Evolutionary conservation across 35 echinoderm and acorn worm species (phyloP).

Genomic region (Strongylocentrotus purpuratus): DNA sequence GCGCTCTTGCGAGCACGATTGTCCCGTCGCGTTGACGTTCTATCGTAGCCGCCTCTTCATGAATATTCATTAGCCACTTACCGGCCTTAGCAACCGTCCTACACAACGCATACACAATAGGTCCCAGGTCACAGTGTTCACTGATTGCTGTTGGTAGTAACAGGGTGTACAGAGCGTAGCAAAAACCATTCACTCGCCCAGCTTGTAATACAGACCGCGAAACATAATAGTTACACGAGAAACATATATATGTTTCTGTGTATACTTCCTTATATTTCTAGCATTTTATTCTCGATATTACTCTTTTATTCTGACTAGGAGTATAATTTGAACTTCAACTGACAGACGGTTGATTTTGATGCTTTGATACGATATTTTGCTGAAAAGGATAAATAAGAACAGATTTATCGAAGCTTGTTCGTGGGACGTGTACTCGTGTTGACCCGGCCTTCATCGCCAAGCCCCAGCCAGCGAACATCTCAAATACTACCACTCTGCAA

Average conservation of each 20-base stretch:
- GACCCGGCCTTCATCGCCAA: background rate
- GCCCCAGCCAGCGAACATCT: background rate
- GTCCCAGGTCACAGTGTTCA: background rate
- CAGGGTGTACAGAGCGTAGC: slow-evolving; percentile 25
- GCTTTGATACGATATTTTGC: background rate
- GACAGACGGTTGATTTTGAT: background rate
- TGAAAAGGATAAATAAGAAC: background rate
- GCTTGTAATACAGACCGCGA: background rate
- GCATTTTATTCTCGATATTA: background rate
- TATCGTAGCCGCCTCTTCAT: background rate
- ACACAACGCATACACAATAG: slow-evolving; percentile 49
- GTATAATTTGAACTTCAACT: background rate
- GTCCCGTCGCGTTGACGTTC: background rate
- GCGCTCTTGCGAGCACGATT: background rate
- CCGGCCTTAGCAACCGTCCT: slow-evolving; percentile 27
- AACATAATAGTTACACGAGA: background rate
- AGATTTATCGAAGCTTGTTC: background rate
- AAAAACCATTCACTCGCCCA: background rate
- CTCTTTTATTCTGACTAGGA: background rate
- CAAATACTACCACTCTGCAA: background rate
- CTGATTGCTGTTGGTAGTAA: slow-evolving; percentile 16
- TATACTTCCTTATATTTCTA: background rate
- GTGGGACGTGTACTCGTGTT: background rate
- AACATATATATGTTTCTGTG: background rate
- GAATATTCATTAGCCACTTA: slow-evolving; percentile 1